These are phyloP conservation scores for Beaufortia kweichowensis DNA, from an alignment of 2,113 vertebrate species.

Conservation along the genomic window DNA sequence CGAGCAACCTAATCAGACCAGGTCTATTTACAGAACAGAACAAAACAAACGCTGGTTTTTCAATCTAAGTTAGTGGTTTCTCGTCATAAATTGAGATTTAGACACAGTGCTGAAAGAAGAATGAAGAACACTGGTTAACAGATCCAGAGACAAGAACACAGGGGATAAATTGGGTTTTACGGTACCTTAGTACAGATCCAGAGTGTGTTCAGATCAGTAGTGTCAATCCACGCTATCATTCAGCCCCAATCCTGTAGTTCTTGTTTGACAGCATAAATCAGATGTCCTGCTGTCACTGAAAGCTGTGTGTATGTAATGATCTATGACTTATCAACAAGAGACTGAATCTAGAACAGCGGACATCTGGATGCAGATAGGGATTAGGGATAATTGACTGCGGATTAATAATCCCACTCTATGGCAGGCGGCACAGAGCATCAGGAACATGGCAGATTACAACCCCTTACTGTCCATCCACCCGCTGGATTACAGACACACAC, in stretches of 20 bases:
- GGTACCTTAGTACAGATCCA: slow-evolving; percentile 25
- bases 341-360: slow-evolving; percentile 41
- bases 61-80: neutral
- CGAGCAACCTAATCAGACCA: slow-evolving; percentile 12
- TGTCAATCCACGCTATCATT: neutral
- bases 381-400: slow-evolving; percentile 54
- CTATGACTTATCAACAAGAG: neutral
- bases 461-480: slow-evolving; percentile 43
- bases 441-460: slow-evolving; percentile 45
- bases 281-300: neutral
- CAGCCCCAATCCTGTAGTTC: neutral
- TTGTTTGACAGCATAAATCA: slow-evolving; percentile 21
- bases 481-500: slow-evolving; percentile 45
- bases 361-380: slow-evolving; percentile 51
- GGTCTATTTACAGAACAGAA: neutral
- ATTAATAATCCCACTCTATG: slow-evolving; percentile 51
- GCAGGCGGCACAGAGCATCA: slow-evolving; percentile 24
- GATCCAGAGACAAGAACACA: neutral
- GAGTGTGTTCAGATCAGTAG: neutral
- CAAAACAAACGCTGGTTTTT: neutral
- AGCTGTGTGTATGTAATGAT: neutral
- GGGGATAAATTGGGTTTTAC: slow-evolving; percentile 12
- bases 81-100: neutral
- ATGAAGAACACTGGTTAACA: neutral
- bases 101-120: neutral